Percentiles rank a stretch among this genome's conserved stretches.
Evolutionary conservation across 2,797 vertebrate genomes (phyloP).

Genomic region (Xenopus petersii): DNA sequence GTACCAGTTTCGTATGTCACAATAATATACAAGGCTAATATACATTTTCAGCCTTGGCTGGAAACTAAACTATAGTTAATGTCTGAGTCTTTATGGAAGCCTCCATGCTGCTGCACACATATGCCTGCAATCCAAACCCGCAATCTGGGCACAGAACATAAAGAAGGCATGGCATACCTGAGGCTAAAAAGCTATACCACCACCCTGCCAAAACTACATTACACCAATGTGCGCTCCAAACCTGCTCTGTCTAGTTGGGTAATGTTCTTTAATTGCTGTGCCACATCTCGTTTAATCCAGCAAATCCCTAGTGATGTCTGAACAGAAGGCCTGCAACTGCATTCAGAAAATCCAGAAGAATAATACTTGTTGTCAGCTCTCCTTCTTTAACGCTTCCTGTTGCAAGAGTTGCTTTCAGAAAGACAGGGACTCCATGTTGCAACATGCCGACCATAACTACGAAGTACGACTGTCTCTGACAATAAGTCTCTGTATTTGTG

Average conservation of each 20-base stretch:
- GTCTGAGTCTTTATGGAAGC: conserved; percentile 8
- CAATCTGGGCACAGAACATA: conserved; percentile 13
- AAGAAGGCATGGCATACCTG: conserved; percentile 30
- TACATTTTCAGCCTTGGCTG: too few species aligned
- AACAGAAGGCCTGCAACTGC: conserved; percentile 26
- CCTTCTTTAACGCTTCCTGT: neutral
- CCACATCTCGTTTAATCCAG: conserved; percentile 38
- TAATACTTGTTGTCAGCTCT: conserved; percentile 21
- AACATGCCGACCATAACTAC: neutral
- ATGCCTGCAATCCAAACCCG: conserved; percentile 29
- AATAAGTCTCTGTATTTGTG: neutral
- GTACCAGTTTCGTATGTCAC: too few species aligned
- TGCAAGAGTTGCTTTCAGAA: neutral
- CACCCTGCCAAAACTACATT: conserved; percentile 15
- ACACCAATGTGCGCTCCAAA: neutral
- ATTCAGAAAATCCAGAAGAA: neutral
- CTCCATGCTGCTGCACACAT: conserved; percentile 32
- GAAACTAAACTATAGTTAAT: neutral
- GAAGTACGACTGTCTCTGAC: neutral
- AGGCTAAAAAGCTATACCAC: conserved; percentile 24
- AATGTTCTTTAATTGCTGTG: conserved; percentile 36
- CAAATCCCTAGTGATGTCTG: conserved; percentile 33
- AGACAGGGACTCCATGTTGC: neutral
- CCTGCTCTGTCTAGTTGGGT: conserved; percentile 11
- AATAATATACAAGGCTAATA: too few species aligned